These are phyloP conservation scores for Ephestia elutella DNA, from an alignment of 1,140 invertebrate genomes.

Conservation along the genomic window DNA sequence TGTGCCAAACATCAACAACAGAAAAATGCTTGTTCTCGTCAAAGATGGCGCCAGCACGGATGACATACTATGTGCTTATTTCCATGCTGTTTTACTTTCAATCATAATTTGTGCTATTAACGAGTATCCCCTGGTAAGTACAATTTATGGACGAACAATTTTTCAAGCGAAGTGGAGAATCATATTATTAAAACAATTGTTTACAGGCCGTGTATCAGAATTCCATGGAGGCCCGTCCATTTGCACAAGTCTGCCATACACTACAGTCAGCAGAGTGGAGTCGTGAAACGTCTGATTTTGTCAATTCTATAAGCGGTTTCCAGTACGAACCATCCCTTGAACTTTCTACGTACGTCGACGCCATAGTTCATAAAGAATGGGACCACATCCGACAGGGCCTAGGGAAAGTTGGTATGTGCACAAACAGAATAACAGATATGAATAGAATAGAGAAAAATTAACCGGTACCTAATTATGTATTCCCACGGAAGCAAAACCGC, in stretches of 20 bases:
- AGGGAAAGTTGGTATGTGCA: conserved; percentile 28
- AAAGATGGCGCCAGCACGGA: conserved; percentile 50
- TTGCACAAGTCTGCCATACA: conserved; percentile 31
- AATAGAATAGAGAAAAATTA: not conserved
- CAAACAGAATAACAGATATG: not conserved
- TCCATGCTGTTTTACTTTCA: conserved; percentile 71
- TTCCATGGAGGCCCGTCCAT: conserved; percentile 18
- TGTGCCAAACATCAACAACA: conserved; percentile 51
- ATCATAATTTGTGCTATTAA: conserved; percentile 45
- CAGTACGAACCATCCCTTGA: conserved; percentile 30
- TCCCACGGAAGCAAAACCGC: no score
- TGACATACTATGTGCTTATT: conserved; percentile 76
- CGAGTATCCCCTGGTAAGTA: conserved; percentile 36
- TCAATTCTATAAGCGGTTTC: conserved; percentile 8
- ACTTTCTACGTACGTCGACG: conserved; percentile 27
- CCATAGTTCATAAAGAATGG: conserved; percentile 39
- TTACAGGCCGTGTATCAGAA: conserved; percentile 29
- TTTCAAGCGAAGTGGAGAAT: no score
- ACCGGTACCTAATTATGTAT: no score
- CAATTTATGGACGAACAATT: not conserved
- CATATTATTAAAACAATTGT: no score
- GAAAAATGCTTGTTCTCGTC: conserved; percentile 69
- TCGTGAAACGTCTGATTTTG: conserved; percentile 9
- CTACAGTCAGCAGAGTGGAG: conserved; percentile 38
- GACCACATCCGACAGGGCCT: conserved; percentile 28